Evolutionary conservation across 2,113 vertebrate genomes (phyloP).

Genomic region (Eptesicus fuscus): DNA sequence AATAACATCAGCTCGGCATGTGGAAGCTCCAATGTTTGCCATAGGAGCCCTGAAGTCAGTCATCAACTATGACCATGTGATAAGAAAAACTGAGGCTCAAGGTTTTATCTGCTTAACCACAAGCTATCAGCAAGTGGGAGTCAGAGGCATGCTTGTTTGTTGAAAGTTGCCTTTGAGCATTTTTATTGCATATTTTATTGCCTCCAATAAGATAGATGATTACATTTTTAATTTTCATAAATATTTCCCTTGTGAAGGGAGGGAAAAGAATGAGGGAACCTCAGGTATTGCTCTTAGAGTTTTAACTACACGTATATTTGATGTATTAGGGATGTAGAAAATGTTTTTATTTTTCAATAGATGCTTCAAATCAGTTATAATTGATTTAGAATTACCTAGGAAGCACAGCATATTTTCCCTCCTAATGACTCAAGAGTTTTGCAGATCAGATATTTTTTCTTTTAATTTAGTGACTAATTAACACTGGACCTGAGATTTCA

Average conservation of each 20-base stretch:
- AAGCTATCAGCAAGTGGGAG: not conserved
- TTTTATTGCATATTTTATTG: not conserved
- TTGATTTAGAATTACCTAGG: not conserved
- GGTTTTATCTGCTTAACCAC: not conserved
- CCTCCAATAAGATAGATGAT: not conserved
- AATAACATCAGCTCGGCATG: not conserved
- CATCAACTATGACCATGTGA: not conserved
- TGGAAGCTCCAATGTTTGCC: not conserved
- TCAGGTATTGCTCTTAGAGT: not conserved
- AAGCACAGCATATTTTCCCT: not conserved
- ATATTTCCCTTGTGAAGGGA: not conserved
- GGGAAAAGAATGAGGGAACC: not conserved
- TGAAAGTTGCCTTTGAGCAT: not conserved
- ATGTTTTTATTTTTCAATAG: not conserved
- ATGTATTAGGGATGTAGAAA: not conserved
- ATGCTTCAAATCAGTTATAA: not conserved
- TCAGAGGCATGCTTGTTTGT: not conserved
- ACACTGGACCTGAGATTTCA: not conserved
- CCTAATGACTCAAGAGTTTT: not conserved
- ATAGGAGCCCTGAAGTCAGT: not conserved
- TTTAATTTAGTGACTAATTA: conserved; percentile 6
- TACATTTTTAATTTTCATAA: not conserved
- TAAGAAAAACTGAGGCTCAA: not conserved
- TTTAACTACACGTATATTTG: not conserved
- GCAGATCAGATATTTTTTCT: not conserved